Percentiles rank a stretch among this genome's conserved stretches.
Conservation (phyloP, 2,888 invertebrate species). For the Tricholauxania praeusta region DNA sequence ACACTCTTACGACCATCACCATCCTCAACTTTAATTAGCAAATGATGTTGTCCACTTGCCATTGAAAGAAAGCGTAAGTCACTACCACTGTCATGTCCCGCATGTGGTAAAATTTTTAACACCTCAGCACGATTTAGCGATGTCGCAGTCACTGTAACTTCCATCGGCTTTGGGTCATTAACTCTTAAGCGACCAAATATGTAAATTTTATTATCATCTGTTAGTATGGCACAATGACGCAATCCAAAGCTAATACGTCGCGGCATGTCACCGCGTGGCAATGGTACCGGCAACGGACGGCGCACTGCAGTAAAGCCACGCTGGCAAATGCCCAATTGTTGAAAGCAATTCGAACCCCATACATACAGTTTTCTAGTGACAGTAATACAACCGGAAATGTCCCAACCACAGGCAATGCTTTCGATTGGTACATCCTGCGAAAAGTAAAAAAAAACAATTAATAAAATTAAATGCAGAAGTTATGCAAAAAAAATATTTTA, state of each 20-base stretch:
- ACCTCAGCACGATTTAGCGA: conserved; percentile 60
- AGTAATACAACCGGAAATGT: conserved; percentile 81
- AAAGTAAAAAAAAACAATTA: no score
- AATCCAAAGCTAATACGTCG: conserved; percentile 62
- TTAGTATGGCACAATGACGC: conserved; percentile 63
- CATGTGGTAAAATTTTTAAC: conserved; percentile 56
- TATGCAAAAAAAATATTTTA: no score
- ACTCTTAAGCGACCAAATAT: conserved; percentile 62
- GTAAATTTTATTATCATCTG: conserved; percentile 61
- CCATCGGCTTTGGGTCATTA: conserved; percentile 58
- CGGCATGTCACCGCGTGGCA: conserved; percentile 61
- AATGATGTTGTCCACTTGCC: conserved; percentile 86
- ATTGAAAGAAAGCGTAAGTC: conserved; percentile 72
- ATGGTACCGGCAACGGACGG: conserved; percentile 58
- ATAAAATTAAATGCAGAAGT: no score
- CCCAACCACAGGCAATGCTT: conserved; percentile 84
- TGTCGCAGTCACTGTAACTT: conserved; percentile 59
- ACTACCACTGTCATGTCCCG: conserved; percentile 43
- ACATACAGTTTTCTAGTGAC: conserved; percentile 77
- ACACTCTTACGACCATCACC: conserved; percentile 61
- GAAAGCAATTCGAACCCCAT: conserved; percentile 87
- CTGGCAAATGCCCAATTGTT: conserved; percentile 78
- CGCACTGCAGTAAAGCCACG: conserved; percentile 63
- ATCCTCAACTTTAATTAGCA: conserved; percentile 57
- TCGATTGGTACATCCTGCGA: conserved; percentile 74